A percentile compares a stretch with the other conserved stretches of the same genome.
These are phyloP conservation scores for Nymphalis c-album DNA, from an alignment of 2,888 invertebrate genomes.

Conservation along the genomic window DNA sequence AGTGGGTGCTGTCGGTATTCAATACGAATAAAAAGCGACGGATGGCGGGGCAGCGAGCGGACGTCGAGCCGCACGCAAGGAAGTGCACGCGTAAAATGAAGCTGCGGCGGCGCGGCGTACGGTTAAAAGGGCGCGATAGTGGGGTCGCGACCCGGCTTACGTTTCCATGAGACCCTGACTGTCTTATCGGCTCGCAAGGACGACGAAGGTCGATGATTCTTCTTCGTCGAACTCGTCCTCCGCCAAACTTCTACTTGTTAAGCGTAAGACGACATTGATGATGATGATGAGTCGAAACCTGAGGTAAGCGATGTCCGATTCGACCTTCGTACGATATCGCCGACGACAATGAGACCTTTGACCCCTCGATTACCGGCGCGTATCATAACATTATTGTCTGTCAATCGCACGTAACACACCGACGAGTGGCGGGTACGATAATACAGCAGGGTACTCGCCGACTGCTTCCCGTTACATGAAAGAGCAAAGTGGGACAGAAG, in stretches of 20 bases:
- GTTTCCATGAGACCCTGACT: constrained; percentile 59
- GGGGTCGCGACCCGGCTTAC: constrained; percentile 63
- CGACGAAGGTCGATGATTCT: constrained; percentile 67
- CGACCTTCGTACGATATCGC: constrained; percentile 56
- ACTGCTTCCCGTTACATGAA: neutral
- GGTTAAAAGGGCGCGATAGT: constrained; percentile 66
- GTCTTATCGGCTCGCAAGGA: constrained; percentile 66
- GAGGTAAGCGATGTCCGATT: constrained; percentile 48
- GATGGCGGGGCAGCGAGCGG: constrained; percentile 21
- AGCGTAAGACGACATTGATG: neutral
- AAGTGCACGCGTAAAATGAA: constrained; percentile 59
- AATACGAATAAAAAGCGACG: constrained; percentile 1
- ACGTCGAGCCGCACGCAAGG: constrained; percentile 40
- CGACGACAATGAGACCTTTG: constrained; percentile 41
- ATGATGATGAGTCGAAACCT: neutral
- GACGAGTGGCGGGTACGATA: neutral
- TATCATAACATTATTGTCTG: constrained; percentile 45
- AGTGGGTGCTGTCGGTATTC: neutral
- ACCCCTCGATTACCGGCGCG: constrained; percentile 48
- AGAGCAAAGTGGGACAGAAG: constrained; percentile 19
- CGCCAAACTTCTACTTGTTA: constrained; percentile 18
- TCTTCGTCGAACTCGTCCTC: constrained; percentile 42
- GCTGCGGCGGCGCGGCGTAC: constrained; percentile 49
- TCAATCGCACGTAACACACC: constrained; percentile 45
- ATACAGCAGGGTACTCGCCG: neutral